Conservation (phyloP, 2,113 vertebrate species). For the Hemicordylus capensis region DNA sequence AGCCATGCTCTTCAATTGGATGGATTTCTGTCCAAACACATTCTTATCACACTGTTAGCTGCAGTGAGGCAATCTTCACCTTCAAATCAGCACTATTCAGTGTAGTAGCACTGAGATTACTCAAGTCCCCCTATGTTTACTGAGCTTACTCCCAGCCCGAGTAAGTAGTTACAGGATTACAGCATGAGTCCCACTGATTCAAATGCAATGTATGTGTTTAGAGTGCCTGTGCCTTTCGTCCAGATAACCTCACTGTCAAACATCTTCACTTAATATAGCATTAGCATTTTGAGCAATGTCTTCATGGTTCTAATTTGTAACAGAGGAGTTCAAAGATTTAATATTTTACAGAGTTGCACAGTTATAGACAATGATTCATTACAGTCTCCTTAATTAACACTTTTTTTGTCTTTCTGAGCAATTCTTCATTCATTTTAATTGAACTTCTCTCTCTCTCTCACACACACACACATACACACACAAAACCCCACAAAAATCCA, state of each 20-base stretch:
- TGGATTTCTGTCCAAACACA: background rate
- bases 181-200: background rate
- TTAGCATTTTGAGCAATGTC: conserved; percentile 12
- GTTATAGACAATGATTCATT: conserved; percentile 30
- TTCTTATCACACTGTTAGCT: background rate
- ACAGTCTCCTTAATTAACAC: conserved; percentile 61
- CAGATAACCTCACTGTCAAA: background rate
- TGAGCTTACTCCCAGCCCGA: too few species aligned
- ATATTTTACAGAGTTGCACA: conserved; percentile 17
- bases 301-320: conserved; percentile 5
- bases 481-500: too few species aligned
- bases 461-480: too few species aligned
- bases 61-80: background rate
- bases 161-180: background rate
- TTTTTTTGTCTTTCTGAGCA: conserved; percentile 58
- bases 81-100: background rate
- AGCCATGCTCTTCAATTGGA: background rate
- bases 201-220: background rate
- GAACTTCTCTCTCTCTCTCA: conserved; percentile 27
- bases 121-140: background rate
- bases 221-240: background rate
- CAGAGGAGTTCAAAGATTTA: conserved; percentile 10
- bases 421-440: conserved; percentile 58
- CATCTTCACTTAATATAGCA: background rate
- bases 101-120: background rate